Percentiles rank a stretch among this genome's conserved stretches.
Conservation (phyloP, 2,888 invertebrate genomes). For the Caradrina kadenii region DNA sequence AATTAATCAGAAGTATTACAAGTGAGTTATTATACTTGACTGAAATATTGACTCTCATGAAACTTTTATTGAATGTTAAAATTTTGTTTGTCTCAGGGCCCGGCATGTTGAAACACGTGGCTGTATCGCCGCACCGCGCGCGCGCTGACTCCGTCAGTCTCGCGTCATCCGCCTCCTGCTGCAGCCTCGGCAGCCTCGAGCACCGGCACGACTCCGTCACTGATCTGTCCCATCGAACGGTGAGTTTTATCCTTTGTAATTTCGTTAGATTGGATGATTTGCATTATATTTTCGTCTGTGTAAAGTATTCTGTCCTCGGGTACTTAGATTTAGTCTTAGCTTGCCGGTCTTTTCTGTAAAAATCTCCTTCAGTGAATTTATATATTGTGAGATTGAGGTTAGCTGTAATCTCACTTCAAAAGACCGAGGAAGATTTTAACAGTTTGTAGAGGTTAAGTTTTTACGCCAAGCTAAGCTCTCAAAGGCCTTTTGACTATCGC, state of each 20-base stretch:
- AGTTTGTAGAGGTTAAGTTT: not conserved
- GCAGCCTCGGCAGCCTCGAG: conserved; percentile 93
- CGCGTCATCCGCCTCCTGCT: conserved; percentile 93
- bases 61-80: not conserved
- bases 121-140: conserved; percentile 96
- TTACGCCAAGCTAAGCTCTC: not conserved
- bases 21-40: too few relatives aligned
- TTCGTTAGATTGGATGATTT: not conserved
- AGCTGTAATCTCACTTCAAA: too few relatives aligned
- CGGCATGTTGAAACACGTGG: conserved; percentile 97
- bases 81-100: conserved; percentile 61
- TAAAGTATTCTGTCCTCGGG: too few relatives aligned
- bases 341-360: too few relatives aligned
- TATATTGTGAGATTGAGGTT: too few relatives aligned
- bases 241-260: conserved; percentile 67
- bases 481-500: not conserved
- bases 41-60: not conserved
- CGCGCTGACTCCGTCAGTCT: conserved; percentile 96
- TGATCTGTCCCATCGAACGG: conserved; percentile 85
- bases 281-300: too few relatives aligned
- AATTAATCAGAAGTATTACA: not conserved
- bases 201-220: conserved; percentile 90
- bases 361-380: too few relatives aligned
- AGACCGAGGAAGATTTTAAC: too few relatives aligned
- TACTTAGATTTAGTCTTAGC: too few relatives aligned